phyloP scores from a whole-genome alignment of 2,888 invertebrate species.

The Schrankia costaestrigalis region DNA sequence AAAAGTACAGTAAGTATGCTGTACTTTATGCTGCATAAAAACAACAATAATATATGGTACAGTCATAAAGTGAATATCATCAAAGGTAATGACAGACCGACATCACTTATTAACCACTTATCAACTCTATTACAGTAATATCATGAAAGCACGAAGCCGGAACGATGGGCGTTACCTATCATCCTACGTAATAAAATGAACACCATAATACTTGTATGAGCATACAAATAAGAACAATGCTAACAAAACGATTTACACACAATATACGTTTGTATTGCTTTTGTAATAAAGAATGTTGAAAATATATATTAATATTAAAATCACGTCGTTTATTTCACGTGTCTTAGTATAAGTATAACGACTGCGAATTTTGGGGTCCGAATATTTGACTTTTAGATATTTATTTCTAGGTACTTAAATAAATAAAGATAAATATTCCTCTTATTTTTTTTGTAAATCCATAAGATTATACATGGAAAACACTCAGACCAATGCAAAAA shows the following conservation, averaged over 20 bases:
- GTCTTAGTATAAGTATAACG: not conserved
- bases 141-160: slow-evolving; percentile 13
- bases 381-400: no score
- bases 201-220: slow-evolving; percentile 13
- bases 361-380: no score
- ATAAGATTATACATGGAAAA: no score
- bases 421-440: no score
- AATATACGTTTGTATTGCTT: slow-evolving; percentile 26
- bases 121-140: slow-evolving; percentile 28
- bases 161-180: slow-evolving; percentile 26
- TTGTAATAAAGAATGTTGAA: slow-evolving; percentile 11
- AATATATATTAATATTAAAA: slow-evolving; percentile 30
- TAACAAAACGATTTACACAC: slow-evolving; percentile 34
- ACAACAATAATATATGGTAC: no score
- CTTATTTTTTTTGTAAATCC: no score
- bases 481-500: no score
- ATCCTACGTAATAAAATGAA: slow-evolving; percentile 20
- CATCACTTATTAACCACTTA: slow-evolving; percentile 7
- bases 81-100: no score
- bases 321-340: slow-evolving; percentile 19
- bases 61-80: no score
- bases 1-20: no score
- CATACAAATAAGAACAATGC: slow-evolving; percentile 30
- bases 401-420: no score
- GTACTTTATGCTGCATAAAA: no score